These are phyloP conservation scores for Zalophus californianus DNA, from an alignment of 2,797 vertebrate genomes.

Conservation along the genomic window DNA sequence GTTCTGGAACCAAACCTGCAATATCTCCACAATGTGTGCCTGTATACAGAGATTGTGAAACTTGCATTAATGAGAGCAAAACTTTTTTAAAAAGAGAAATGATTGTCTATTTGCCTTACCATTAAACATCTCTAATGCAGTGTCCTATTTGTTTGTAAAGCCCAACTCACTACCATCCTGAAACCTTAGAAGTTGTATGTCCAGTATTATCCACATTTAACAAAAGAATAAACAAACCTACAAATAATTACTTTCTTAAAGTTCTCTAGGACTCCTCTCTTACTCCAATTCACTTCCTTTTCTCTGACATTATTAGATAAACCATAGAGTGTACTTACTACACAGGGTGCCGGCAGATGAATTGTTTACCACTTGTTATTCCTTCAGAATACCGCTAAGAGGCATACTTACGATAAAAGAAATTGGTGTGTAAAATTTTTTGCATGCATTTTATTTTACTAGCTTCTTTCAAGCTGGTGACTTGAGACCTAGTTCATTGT, in stretches of 20 bases:
- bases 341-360: background rate
- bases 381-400: background rate
- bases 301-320: background rate
- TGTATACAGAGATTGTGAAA: background rate
- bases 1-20: background rate
- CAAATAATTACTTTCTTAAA: background rate
- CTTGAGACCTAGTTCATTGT: background rate
- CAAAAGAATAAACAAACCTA: background rate
- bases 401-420: background rate
- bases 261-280: background rate
- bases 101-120: background rate
- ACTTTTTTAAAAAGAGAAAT: background rate
- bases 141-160: constrained; percentile 10
- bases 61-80: constrained; percentile 22
- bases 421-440: background rate
- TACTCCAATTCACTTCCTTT: background rate
- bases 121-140: background rate
- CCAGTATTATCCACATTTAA: background rate
- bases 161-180: background rate
- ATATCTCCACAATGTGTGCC: background rate
- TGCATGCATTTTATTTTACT: background rate
- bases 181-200: background rate
- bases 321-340: background rate
- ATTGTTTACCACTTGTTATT: background rate
- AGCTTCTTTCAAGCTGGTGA: background rate